Evolutionary conservation across 2,797 vertebrate species (phyloP).

Genomic region (Petrocephalus schoutedeni): DNA sequence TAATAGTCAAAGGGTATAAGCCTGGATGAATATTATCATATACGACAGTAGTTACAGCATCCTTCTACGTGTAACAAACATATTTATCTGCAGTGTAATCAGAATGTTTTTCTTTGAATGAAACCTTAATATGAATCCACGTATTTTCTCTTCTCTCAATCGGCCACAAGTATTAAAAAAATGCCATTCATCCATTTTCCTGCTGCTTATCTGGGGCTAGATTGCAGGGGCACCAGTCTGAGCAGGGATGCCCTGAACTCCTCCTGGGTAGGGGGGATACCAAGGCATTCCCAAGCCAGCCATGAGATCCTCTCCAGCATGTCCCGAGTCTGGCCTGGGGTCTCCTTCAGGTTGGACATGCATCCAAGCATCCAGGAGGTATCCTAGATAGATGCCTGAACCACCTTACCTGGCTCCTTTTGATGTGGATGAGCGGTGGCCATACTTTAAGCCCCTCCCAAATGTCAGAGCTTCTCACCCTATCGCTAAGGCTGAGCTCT

Average conservation of each 20-base stretch:
- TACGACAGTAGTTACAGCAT: not conserved
- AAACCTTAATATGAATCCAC: not conserved
- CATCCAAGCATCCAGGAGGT: not conserved
- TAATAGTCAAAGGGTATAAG: not conserved
- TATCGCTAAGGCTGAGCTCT: not conserved
- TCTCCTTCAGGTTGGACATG: not conserved
- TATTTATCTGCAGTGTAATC: not conserved
- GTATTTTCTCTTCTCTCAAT: not conserved
- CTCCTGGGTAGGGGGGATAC: not conserved
- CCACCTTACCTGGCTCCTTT: not conserved
- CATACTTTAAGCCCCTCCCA: not conserved
- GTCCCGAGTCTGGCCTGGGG: not conserved
- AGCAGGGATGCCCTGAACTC: no score
- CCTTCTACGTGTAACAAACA: not conserved
- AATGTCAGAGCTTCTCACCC: not conserved
- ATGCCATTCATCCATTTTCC: not conserved
- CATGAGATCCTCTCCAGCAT: not conserved
- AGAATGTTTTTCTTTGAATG: not conserved
- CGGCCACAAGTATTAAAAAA: not conserved
- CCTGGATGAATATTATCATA: not conserved
- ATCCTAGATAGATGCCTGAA: not conserved
- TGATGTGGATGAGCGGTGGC: not conserved
- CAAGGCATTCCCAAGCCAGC: not conserved
- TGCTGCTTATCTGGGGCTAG: not conserved
- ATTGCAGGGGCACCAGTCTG: no score